Percentiles rank a stretch among this genome's conserved stretches.
Evolutionary conservation across 2,113 vertebrate genomes (phyloP).

Genomic region (Oncorhynchus mykiss): DNA sequence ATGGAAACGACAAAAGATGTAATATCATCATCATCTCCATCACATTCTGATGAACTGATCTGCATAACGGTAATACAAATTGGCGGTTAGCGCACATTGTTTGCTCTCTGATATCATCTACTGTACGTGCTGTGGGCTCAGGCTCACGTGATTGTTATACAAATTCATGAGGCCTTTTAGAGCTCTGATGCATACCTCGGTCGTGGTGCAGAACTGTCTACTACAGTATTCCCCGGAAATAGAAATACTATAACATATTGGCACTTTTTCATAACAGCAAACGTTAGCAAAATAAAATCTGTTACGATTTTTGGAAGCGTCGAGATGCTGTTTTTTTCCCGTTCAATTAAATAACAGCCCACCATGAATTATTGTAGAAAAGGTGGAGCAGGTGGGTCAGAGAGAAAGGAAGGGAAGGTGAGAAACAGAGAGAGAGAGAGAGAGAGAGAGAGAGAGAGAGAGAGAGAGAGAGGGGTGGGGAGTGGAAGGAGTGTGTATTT

Average conservation of each 20-base stretch:
- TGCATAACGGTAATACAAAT: background rate
- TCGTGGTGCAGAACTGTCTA: slow-evolving; percentile 8
- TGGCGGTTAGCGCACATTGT: background rate
- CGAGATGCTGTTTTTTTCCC: too few relatives aligned
- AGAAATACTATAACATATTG: slow-evolving; percentile 6
- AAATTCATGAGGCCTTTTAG: slow-evolving; percentile 38
- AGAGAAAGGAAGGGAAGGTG: background rate
- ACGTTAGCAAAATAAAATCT: too few relatives aligned
- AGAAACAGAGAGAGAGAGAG: background rate
- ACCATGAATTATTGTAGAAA: too few relatives aligned
- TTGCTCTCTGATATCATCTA: slow-evolving; percentile 30
- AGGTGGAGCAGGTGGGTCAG: slow-evolving; percentile 1
- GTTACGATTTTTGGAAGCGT: too few relatives aligned
- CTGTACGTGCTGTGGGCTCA: slow-evolving; percentile 29
- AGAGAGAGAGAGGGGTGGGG: too few relatives aligned
- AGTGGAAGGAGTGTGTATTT: slow-evolving; percentile 2
- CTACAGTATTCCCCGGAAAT: slow-evolving; percentile 41
- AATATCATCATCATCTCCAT: too few relatives aligned
- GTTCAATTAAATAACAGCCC: too few relatives aligned
- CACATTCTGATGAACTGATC: too few relatives aligned
- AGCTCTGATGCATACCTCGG: slow-evolving; percentile 19
- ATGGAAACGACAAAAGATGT: too few relatives aligned
- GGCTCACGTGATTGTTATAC: slow-evolving; percentile 17
- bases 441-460: background rate
- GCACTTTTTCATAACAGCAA: slow-evolving; percentile 40